Conservation (phyloP, 2,113 vertebrate species). For the Oryzias javanicus region DNA sequence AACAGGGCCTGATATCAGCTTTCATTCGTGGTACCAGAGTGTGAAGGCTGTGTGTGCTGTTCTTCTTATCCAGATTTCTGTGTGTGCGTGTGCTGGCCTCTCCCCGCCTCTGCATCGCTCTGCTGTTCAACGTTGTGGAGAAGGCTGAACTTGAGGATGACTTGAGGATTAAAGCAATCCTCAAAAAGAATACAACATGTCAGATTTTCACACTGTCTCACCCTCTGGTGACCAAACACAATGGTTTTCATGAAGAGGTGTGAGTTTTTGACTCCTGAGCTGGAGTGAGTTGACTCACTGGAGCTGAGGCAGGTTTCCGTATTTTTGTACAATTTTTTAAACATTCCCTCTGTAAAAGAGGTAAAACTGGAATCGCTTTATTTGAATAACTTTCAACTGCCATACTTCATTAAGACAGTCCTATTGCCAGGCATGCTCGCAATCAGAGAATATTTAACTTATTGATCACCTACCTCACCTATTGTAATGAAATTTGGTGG, state of each 20-base stretch:
- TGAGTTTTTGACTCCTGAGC: slow-evolving; percentile 22
- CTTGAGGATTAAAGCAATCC: slow-evolving; percentile 56
- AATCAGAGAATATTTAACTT: too few relatives aligned
- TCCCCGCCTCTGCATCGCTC: slow-evolving; percentile 9
- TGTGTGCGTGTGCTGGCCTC: slow-evolving; percentile 2
- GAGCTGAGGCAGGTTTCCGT: neutral
- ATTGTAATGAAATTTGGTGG: too few relatives aligned
- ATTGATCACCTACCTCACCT: too few relatives aligned
- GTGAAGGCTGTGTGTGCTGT: slow-evolving; percentile 12
- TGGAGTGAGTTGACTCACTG: slow-evolving; percentile 4
- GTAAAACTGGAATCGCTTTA: too few relatives aligned
- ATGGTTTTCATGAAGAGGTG: slow-evolving; percentile 32
- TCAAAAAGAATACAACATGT: slow-evolving; percentile 67
- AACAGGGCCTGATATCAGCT: slow-evolving; percentile 62
- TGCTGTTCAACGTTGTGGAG: slow-evolving; percentile 49
- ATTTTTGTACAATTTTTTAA: neutral
- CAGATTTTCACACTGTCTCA: slow-evolving; percentile 49
- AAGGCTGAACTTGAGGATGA: slow-evolving; percentile 12
- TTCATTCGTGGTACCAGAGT: slow-evolving; percentile 51
- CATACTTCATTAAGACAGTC: too few relatives aligned
- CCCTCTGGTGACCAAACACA: slow-evolving; percentile 29
- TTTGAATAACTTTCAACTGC: too few relatives aligned
- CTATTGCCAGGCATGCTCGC: too few relatives aligned
- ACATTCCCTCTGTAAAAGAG: too few relatives aligned
- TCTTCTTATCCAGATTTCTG: slow-evolving; percentile 10